A percentile compares a stretch with the other conserved stretches of the same genome.
Evolutionary conservation across 2,797 vertebrate species (phyloP).

Genomic region (Urosaurus nigricauda): DNA sequence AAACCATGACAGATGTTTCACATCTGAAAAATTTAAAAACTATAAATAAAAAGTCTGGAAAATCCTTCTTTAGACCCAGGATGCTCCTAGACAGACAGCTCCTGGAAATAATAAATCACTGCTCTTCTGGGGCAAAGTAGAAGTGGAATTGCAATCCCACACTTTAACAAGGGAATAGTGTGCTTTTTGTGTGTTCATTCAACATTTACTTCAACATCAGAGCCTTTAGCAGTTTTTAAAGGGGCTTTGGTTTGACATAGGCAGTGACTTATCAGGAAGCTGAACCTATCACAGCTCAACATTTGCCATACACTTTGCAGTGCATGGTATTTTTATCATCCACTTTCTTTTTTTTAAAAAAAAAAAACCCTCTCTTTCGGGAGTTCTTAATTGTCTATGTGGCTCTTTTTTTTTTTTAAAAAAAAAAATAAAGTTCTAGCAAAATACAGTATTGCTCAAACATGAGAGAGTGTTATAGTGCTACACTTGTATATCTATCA

Average conservation of each 20-base stretch:
- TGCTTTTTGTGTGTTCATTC: not conserved
- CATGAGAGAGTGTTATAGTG: too few relatives aligned
- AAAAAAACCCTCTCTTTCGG: not conserved
- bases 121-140: not conserved
- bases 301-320: not conserved
- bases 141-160: not conserved
- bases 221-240: not conserved
- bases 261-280: not conserved
- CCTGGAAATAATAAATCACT: not conserved
- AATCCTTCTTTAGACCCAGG: not conserved
- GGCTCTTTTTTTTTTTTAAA: not conserved
- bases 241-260: not conserved
- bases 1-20: conserved; percentile 26
- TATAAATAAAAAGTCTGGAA: not conserved
- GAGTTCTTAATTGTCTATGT: not conserved
- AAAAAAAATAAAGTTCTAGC: not conserved
- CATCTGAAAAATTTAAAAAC: not conserved
- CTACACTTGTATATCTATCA: too few relatives aligned
- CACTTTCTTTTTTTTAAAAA: not conserved
- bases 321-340: not conserved
- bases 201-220: not conserved
- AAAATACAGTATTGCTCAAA: too few relatives aligned
- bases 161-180: not conserved
- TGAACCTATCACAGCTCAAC: not conserved
- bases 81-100: not conserved